Evolutionary conservation across 1,140 invertebrate genomes (phyloP).

Genomic region (Nasonia longicornis): DNA sequence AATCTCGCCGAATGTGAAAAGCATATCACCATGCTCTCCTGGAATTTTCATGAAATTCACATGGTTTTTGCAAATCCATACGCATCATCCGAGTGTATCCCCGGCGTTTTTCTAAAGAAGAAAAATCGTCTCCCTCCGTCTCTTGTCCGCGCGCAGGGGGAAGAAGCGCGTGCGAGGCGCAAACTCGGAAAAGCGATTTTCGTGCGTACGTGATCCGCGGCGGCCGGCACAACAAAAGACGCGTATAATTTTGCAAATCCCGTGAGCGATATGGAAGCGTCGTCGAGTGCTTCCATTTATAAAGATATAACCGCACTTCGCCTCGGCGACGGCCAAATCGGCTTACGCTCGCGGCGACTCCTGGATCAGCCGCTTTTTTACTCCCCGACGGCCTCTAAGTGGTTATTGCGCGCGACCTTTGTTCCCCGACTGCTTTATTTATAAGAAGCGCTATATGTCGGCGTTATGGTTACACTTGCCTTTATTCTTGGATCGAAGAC

Average conservation of each 20-base stretch:
- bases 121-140: background rate
- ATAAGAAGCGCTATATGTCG: too few species aligned
- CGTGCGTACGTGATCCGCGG: constrained; percentile 1
- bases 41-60: background rate
- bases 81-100: too few species aligned
- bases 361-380: constrained; percentile 44
- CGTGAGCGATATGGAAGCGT: constrained; percentile 54
- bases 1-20: too few species aligned
- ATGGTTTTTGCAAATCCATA: background rate
- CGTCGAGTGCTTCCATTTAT: constrained; percentile 63
- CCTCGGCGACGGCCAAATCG: constrained; percentile 52
- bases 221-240: constrained; percentile 49
- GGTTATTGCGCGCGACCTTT: constrained; percentile 54
- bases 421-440: background rate
- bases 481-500: background rate
- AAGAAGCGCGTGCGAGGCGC: background rate
- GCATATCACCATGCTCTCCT: too few species aligned
- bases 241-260: constrained; percentile 62
- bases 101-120: background rate
- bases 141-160: background rate
- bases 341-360: constrained; percentile 52
- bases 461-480: background rate
- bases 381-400: constrained; percentile 55
- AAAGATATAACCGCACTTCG: constrained; percentile 63
- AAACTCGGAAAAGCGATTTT: constrained; percentile 22